A percentile compares a stretch with the other conserved stretches of the same genome.
Conservation (phyloP, 2,797 vertebrate genomes). For the Gobio occitaniae region DNA sequence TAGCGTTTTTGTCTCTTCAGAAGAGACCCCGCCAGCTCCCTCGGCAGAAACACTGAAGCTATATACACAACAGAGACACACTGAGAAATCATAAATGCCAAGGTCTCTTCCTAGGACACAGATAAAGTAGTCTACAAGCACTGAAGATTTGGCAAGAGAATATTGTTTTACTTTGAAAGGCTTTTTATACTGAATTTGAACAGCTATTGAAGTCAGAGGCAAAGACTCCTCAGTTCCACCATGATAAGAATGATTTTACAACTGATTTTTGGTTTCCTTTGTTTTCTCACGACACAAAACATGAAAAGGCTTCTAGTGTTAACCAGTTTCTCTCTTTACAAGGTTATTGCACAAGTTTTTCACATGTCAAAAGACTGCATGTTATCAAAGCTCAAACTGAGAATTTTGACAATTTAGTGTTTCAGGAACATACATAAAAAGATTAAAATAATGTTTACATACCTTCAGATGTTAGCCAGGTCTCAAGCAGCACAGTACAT, state of each 20-base stretch:
- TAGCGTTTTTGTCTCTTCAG: slow-evolving; percentile 82
- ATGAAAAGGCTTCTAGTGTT: neutral
- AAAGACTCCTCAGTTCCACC: neutral
- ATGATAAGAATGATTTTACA: neutral
- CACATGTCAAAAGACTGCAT: neutral
- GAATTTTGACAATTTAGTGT: neutral
- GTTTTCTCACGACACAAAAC: neutral
- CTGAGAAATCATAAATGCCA: slow-evolving; percentile 16
- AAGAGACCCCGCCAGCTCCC: slow-evolving; percentile 75
- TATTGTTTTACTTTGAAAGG: neutral
- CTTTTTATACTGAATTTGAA: neutral
- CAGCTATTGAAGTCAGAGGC: neutral
- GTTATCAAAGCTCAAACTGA: neutral
- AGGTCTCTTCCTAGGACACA: neutral
- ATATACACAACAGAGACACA: neutral
- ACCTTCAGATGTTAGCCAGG: slow-evolving; percentile 56
- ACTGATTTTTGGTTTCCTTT: neutral
- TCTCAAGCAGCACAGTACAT: slow-evolving; percentile 61
- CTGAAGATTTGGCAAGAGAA: neutral
- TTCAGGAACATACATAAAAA: neutral
- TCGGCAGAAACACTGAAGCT: slow-evolving; percentile 83
- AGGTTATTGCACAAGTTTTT: neutral
- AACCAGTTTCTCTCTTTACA: neutral
- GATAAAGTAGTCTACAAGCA: neutral
- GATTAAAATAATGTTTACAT: slow-evolving; percentile 9